These are phyloP conservation scores for Poeciliopsis turrubarensis DNA, from an alignment of 2,113 vertebrate genomes.

Conservation along the genomic window DNA sequence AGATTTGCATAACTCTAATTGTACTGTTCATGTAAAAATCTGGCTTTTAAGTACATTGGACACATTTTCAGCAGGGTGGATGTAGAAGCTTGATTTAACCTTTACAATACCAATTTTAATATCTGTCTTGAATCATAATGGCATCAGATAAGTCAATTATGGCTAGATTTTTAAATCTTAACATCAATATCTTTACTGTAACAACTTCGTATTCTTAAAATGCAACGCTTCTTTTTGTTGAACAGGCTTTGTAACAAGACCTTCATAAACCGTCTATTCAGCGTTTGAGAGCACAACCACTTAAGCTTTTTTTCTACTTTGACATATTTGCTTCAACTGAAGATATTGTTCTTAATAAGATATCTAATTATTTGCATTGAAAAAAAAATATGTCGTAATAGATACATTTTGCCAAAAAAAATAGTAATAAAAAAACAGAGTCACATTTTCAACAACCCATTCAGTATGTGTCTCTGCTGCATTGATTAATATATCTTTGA, in stretches of 20 bases:
- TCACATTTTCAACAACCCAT: not conserved
- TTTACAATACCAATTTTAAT: not conserved
- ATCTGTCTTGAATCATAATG: too few species aligned
- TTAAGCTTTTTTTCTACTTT: not conserved
- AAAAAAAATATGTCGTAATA: not conserved
- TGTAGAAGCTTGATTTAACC: not conserved
- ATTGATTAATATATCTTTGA: not conserved
- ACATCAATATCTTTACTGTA: not conserved
- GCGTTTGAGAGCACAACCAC: not conserved
- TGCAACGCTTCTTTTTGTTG: too few species aligned
- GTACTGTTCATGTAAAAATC: not conserved
- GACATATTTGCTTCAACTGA: not conserved
- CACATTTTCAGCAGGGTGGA: not conserved
- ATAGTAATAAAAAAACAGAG: too few species aligned
- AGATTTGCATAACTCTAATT: not conserved
- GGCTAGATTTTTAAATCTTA: not conserved
- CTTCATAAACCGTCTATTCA: not conserved
- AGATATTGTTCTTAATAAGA: not conserved
- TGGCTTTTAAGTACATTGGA: not conserved
- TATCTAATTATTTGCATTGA: not conserved
- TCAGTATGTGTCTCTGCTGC: not conserved
- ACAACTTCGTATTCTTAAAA: not conserved
- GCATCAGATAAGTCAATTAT: too few species aligned
- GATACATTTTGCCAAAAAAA: not conserved
- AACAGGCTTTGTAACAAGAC: not conserved